Conservation (phyloP, 2,797 vertebrate genomes). For the Pseudochromis fuscus region DNA sequence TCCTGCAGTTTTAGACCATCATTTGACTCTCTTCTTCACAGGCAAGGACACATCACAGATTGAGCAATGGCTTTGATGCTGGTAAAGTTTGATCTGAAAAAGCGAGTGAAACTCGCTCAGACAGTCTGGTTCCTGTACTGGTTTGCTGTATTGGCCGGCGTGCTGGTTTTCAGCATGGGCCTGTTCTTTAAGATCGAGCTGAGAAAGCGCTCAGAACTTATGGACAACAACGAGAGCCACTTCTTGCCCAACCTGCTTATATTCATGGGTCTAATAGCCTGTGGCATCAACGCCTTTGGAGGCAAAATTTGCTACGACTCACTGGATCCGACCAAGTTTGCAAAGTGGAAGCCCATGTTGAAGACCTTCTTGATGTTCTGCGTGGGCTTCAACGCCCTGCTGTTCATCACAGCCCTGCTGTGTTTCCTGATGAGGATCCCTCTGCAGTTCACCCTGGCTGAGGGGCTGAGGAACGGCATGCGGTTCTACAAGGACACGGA, state of each 20-base stretch:
- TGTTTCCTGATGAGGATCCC: slow-evolving; percentile 93
- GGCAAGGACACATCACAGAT: slow-evolving; percentile 46
- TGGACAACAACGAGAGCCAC: slow-evolving; percentile 98
- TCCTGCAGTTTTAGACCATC: slow-evolving; percentile 11
- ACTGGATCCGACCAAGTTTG: slow-evolving; percentile 92
- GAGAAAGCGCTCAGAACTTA: slow-evolving; percentile 95
- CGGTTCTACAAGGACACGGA: slow-evolving; percentile 97
- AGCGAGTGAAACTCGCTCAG: slow-evolving; percentile 96
- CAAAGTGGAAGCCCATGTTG: slow-evolving; percentile 92
- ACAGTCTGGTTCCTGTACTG: slow-evolving; percentile 98
- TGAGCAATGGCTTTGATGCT: slow-evolving; percentile 92
- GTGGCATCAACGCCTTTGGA: slow-evolving; percentile 90
- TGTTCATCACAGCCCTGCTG: slow-evolving; percentile 87
- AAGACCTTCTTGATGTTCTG: slow-evolving; percentile 90
- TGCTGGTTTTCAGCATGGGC: slow-evolving; percentile 93
- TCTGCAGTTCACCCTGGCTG: slow-evolving; percentile 91
- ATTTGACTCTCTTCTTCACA: slow-evolving; percentile 36
- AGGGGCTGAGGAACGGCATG: slow-evolving; percentile 94
- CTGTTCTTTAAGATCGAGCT: slow-evolving; percentile 98
- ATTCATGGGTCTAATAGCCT: slow-evolving; percentile 89
- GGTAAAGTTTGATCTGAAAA: slow-evolving; percentile 95
- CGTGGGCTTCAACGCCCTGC: slow-evolving; percentile 86
- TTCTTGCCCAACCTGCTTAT: slow-evolving; percentile 97
- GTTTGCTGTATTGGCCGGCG: slow-evolving; percentile 93
- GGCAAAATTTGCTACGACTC: slow-evolving; percentile 98